Evolutionary conservation across 2,113 vertebrate genomes (phyloP).

Genomic region (Gadus chalcogrammus): DNA sequence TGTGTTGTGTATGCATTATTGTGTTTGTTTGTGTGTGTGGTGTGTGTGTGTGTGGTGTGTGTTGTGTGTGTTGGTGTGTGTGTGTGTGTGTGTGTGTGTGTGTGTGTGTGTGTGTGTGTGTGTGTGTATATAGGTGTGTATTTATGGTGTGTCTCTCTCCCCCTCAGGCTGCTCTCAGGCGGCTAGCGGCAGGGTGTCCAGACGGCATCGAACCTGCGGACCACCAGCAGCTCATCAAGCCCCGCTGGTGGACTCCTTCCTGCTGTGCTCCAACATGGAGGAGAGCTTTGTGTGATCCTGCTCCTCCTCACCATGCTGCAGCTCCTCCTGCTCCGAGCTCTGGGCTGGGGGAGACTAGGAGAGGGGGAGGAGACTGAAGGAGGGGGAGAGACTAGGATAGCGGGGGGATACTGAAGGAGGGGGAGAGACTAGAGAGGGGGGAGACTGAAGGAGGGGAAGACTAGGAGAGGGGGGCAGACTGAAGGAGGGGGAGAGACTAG

Average conservation of each 20-base stretch:
- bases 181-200: slow-evolving; percentile 83
- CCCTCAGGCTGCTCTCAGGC: slow-evolving; percentile 85
- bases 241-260: slow-evolving; percentile 94
- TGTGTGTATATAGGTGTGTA: no score
- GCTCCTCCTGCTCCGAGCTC: no score
- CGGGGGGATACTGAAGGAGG: no score
- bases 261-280: slow-evolving; percentile 97
- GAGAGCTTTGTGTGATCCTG: slow-evolving; percentile 90
- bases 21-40: background rate
- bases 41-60: background rate
- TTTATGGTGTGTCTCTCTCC: slow-evolving; percentile 21
- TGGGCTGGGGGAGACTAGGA: no score
- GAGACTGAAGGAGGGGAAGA: no score
- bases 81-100: background rate
- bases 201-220: slow-evolving; percentile 85
- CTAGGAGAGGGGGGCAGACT: no score
- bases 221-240: slow-evolving; percentile 93
- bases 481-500: no score
- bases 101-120: background rate
- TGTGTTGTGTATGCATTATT: background rate
- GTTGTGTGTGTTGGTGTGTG: background rate
- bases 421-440: no score
- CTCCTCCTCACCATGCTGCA: no score
- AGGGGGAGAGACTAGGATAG: no score
- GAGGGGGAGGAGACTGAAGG: no score